These are phyloP conservation scores for Heliconius cydno DNA, from an alignment of 2,888 invertebrate species.

Conservation along the genomic window DNA sequence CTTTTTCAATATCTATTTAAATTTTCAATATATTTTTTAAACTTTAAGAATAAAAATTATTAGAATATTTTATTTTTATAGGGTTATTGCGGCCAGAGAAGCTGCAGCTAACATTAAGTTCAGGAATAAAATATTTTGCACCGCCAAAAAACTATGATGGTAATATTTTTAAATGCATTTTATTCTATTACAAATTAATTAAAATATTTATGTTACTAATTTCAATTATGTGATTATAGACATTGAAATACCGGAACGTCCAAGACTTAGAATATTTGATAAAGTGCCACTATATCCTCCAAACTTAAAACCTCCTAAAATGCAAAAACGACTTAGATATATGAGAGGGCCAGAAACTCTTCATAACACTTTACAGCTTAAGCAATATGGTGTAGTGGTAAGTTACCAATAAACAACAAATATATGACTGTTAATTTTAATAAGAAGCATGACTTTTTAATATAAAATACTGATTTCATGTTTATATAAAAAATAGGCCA, in stretches of 20 bases:
- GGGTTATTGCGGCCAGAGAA: constrained; percentile 64
- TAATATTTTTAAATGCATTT: constrained; percentile 63
- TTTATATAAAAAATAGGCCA: constrained; percentile 82
- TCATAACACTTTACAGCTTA: constrained; percentile 93
- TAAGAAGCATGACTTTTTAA: neutral
- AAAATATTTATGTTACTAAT: neutral
- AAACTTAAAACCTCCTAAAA: constrained; percentile 89
- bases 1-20: neutral
- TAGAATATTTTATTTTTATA: constrained; percentile 49
- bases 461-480: neutral
- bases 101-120: constrained; percentile 58
- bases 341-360: constrained; percentile 96
- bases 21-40: neutral
- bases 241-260: constrained; percentile 88
- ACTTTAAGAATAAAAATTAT: neutral
- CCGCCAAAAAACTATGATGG: constrained; percentile 87
- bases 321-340: constrained; percentile 91
- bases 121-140: constrained; percentile 87
- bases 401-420: constrained; percentile 56
- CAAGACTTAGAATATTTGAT: constrained; percentile 87
- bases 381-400: constrained; percentile 97
- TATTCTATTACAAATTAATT: neutral
- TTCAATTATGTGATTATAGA: constrained; percentile 72
- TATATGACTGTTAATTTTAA: neutral
- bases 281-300: constrained; percentile 88